Base-by-base conservation (phyloP, 2,797 vertebrate species). In the Danio choprae region DNA sequence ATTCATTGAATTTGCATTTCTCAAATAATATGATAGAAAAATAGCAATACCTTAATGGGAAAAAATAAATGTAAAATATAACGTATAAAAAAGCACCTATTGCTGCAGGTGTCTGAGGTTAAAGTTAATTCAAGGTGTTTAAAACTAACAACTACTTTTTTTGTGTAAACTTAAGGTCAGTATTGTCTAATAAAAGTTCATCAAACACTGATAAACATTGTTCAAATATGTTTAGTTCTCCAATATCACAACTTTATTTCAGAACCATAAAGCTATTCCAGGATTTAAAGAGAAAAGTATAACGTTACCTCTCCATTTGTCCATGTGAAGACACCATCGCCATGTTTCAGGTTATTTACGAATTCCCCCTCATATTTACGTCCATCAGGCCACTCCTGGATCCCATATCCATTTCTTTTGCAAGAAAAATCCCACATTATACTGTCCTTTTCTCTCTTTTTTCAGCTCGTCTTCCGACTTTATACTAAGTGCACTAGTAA, bases 321-420 rank as follows among this genome's bases (percentile, higher is more conserved):
- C 94, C 94, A 95, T 4, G 75, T 90, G 81, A 92, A 94, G 11
- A 89, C 80, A 1, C 94, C 94, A 0, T 65, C 77, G 9, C 95
- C 96, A 60, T 96, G 91, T 88, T 95, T 97, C 60, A 93, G 36
- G 7, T 91, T 89, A 58, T 92, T 86, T 8, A 88, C 71, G 38
- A 95, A 92, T 1, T 92, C 86, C 36, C 96, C 96, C 60, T 87
- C 92, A 79, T 96, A 96, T 36, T 74, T 86, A 53, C 93, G 94
- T 13, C 95, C 95, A 4, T 96, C 95, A 4, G 80, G 63, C 94
- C 94, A 94, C 44, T 91, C 83, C 87, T 95, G 94, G 1, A 90
- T 77, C 0, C 89, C 92, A 11, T 11, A 12, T 0, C 84, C 85
- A 15, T 73, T 68, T 29, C 71, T 53, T 6, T 74, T 44, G 18